Evolutionary conservation across 2,797 vertebrate species (phyloP).

Genomic region (Antrozous pallidus): DNA sequence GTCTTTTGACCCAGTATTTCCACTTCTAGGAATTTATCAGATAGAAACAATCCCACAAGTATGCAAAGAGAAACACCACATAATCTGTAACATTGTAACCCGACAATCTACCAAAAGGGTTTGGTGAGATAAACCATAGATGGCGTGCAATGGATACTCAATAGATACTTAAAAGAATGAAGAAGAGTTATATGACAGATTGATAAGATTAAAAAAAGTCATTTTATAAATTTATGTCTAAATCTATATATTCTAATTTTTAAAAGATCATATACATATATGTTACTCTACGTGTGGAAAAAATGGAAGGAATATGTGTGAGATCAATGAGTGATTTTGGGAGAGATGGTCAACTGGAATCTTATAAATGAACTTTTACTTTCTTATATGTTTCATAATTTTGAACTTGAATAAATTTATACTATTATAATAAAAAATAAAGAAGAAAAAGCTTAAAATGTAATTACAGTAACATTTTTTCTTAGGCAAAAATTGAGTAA

Average conservation of each 20-base stretch:
- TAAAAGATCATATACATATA: neutral
- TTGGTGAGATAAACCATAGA: neutral
- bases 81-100: neutral
- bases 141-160: neutral
- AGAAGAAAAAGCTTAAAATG: neutral
- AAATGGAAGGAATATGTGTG: neutral
- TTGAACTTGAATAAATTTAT: neutral
- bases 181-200: neutral
- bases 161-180: neutral
- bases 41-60: neutral
- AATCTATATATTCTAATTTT: neutral
- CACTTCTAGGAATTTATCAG: neutral
- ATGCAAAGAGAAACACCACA: neutral
- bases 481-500: conserved; percentile 1
- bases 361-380: neutral
- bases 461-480: neutral
- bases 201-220: neutral
- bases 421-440: neutral
- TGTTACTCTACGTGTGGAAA: neutral
- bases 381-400: neutral
- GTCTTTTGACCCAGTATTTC: neutral
- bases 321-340: neutral
- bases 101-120: neutral
- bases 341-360: neutral
- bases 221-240: neutral